Percentiles rank a stretch among this genome's conserved stretches.
Evolutionary conservation across 2,797 vertebrate genomes (phyloP).

Genomic region (Psittacula echo): DNA sequence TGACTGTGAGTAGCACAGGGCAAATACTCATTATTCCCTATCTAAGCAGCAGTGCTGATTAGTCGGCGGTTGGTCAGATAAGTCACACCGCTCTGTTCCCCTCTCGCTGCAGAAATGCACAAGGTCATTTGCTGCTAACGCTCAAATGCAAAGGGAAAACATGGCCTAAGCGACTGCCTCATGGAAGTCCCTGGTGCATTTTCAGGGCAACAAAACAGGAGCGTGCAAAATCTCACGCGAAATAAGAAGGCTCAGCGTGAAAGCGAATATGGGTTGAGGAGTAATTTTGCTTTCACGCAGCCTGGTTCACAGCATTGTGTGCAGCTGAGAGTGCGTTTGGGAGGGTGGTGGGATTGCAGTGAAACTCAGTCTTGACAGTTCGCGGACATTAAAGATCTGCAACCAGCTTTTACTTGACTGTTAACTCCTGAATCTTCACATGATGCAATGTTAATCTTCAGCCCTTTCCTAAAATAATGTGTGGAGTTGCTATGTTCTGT

Average conservation of each 20-base stretch:
- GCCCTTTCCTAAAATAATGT: constrained; percentile 63
- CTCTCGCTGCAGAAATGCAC: neutral
- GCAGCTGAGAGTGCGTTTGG: neutral
- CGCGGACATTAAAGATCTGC: constrained; percentile 55
- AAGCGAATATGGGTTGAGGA: neutral
- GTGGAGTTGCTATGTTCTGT: constrained; percentile 43
- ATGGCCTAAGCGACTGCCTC: neutral
- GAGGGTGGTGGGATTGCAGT: constrained; percentile 20
- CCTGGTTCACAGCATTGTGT: neutral
- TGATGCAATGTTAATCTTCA: constrained; percentile 60
- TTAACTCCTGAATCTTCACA: constrained; percentile 65
- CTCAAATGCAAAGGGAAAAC: constrained; percentile 6
- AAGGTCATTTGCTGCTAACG: constrained; percentile 45
- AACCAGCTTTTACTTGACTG: constrained; percentile 28
- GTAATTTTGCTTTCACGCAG: neutral
- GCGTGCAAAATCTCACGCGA: neutral
- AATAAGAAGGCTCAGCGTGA: neutral
- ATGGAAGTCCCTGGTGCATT: neutral
- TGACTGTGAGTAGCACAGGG: constrained; percentile 15
- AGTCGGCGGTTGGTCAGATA: constrained; percentile 47
- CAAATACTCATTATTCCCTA: constrained; percentile 63
- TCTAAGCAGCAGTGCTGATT: constrained; percentile 45
- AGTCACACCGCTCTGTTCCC: constrained; percentile 29
- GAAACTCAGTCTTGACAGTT: constrained; percentile 55
- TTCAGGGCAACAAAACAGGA: neutral